Base-by-base conservation (phyloP, 2,113 vertebrate species). In the Brienomyrus longianalis region DNA sequence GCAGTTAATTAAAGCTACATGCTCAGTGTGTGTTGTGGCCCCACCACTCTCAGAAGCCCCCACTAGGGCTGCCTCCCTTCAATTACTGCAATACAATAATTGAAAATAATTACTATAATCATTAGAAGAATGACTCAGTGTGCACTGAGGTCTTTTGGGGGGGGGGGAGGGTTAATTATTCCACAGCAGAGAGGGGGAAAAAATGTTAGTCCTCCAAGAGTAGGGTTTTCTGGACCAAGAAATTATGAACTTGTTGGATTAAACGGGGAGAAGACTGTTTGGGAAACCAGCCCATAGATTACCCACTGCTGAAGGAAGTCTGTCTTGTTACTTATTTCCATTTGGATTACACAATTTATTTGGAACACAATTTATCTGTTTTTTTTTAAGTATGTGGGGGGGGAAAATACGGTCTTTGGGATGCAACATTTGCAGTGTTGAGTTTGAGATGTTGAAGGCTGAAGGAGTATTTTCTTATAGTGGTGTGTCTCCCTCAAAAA, bases 21-120 rank as follows among this genome's bases (percentile, higher is more conserved):
- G 51, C 51, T 90, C 86, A 17, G 84, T 89, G 90, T 90, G 86
- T 88, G 86, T 87, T 88, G 77, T 77, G 91, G 90, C 90, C 89
- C 17, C 89, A 9, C 15, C 89, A 11, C 86, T 91, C 91, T 92
- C 87, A 93, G 92, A 93, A 93, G 90, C 91, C 90, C 84, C 90
- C 91, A 70, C 90, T 87, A 88, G 62, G 88, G 89, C 91, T 91
- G 80, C 48, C 86, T 89, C 90, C 89, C 89, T 92, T 92, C 91
- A 91, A 92, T 95, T 94, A 91, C 59, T 90, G 84, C 93, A 93
- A 93, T 92, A 91, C 91, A 93, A 92, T 93, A 93, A 95, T 94
- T 94, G 91, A 90, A 85, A 90, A 91, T 92, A 94, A 93, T 94
- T 94, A 91, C 91, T 88, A 91, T 39, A 91, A 92, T 92, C 89